A percentile compares a stretch with the other conserved stretches of the same genome.
Evolutionary conservation across 2,888 invertebrate genomes (phyloP).

Genomic region (Epiblema foenella): DNA sequence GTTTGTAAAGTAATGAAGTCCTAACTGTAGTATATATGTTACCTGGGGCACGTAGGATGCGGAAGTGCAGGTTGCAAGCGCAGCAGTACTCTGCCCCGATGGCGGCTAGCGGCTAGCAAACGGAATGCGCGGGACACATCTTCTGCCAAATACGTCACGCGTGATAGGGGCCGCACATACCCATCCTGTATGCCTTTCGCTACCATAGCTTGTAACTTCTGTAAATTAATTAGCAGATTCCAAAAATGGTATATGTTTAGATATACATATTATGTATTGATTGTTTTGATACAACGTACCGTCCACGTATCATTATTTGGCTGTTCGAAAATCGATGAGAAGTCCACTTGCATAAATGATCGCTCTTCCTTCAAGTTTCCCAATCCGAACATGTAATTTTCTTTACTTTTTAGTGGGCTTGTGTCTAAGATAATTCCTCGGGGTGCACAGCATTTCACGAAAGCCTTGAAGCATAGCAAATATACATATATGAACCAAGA

Average conservation of each 20-base stretch:
- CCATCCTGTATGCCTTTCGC: slow-evolving; percentile 64
- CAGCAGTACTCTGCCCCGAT: slow-evolving; percentile 67
- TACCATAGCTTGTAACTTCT: slow-evolving; percentile 59
- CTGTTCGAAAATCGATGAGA: slow-evolving; percentile 24
- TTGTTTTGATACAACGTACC: slow-evolving; percentile 8
- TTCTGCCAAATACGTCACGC: slow-evolving; percentile 56
- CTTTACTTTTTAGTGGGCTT: slow-evolving; percentile 28
- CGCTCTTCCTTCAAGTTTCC: background rate
- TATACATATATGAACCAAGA: background rate
- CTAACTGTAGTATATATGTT: background rate
- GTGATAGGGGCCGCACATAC: slow-evolving; percentile 65
- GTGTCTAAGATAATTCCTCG: slow-evolving; percentile 16
- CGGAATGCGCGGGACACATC: slow-evolving; percentile 61
- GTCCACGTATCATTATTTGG: slow-evolving; percentile 12
- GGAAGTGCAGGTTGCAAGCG: slow-evolving; percentile 47
- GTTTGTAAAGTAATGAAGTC: too few species aligned
- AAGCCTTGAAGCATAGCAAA: slow-evolving; percentile 16
- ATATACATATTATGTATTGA: background rate
- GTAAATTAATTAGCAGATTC: slow-evolving; percentile 21
- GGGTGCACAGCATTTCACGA: slow-evolving; percentile 4
- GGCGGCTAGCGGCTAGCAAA: slow-evolving; percentile 61
- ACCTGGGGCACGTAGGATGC: slow-evolving; percentile 51
- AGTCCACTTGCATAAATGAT: slow-evolving; percentile 11
- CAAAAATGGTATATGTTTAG: background rate
- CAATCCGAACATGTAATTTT: slow-evolving; percentile 34